Evolutionary conservation across 2,888 invertebrate genomes (phyloP).

Genomic region (Zeuzera pyrina): DNA sequence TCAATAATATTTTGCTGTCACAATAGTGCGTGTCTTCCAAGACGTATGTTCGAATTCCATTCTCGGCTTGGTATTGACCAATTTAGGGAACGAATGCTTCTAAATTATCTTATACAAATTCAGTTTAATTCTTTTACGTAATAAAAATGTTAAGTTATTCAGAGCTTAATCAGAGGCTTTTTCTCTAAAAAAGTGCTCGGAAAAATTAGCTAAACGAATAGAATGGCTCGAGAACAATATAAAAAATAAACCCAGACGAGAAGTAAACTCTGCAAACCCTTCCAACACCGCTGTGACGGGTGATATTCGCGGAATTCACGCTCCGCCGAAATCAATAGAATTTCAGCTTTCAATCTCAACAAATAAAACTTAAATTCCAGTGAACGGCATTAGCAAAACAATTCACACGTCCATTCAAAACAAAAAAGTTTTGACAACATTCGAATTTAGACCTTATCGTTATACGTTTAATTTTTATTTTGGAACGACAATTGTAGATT

Average conservation of each 20-base stretch:
- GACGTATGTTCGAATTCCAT: too few relatives aligned
- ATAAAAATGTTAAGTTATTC: too few relatives aligned
- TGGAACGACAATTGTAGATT: constrained; percentile 6
- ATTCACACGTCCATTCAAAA: constrained; percentile 18
- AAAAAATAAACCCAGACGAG: constrained; percentile 23
- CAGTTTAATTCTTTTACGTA: too few relatives aligned
- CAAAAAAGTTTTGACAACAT: constrained; percentile 16
- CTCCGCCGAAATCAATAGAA: constrained; percentile 7
- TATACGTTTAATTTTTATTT: constrained; percentile 20
- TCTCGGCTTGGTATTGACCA: too few relatives aligned
- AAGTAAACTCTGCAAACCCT: constrained; percentile 25
- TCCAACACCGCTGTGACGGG: constrained; percentile 23
- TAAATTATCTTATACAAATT: too few relatives aligned
- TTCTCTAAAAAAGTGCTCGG: too few relatives aligned
- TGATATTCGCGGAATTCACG: constrained; percentile 19
- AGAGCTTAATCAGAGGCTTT: too few relatives aligned
- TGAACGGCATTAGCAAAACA: constrained; percentile 11
- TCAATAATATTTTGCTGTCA: too few relatives aligned
- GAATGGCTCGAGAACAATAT: constrained; percentile 17
- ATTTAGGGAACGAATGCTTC: too few relatives aligned
- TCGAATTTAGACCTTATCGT: constrained; percentile 8
- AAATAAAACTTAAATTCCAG: constrained; percentile 20
- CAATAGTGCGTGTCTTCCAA: too few relatives aligned
- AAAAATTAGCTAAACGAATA: constrained; percentile 11
- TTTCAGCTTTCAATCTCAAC: constrained; percentile 12